Evolutionary conservation across 2,113 vertebrate genomes (phyloP), one percentile per base, ranked within the genome.

Genomic region (Hippolais icterina): DNA sequence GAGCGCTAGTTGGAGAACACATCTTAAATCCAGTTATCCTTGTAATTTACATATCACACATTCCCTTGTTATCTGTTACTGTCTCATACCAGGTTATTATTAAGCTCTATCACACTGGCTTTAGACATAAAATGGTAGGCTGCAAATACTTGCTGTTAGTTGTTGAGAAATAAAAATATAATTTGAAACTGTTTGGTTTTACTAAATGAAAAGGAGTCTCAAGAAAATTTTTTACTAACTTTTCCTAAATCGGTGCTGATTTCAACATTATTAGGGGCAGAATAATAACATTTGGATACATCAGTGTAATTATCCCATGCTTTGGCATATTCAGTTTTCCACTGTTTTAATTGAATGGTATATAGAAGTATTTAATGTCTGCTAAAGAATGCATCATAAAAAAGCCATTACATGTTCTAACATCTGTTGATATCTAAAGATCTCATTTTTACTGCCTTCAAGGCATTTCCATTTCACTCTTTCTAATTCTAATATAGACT

Each of bases 341-440:
- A 18, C 63, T 75, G 13, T 27, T 72, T 95, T 64, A 94, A 65
- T 14, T 80, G 25, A 64, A 20, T 5, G 24, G 8, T 29, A 57
- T 81, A 35, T 70, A 68, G 20, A 77, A 35, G 8, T 88, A 59
- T 46, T 93, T 52, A 91, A 69, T 74, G 9, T 65, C 49, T 64
- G 50, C 69, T 63, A 76, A 15, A 92, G 46, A 95, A 69, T 33
- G 12, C 25, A 39, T 79, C 23, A 77, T 70, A 66, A 64, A 84
- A 88, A 83, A 79, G 20, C 13, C 31, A 68, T 90, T 74, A 59
- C 15, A 37, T 71, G 11, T 91, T 65, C 35, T 69, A 89, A 60
- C 61, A 89, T 81, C 72, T 94, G 53, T 68, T 68, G 35, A 70
- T 82, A 89, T 71, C 61, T 91, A 71, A 93, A 93, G 83, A 82